These are phyloP conservation scores for Trichogramma dendrolimi DNA, from an alignment of 2,888 invertebrate genomes.

Conservation along the genomic window DNA sequence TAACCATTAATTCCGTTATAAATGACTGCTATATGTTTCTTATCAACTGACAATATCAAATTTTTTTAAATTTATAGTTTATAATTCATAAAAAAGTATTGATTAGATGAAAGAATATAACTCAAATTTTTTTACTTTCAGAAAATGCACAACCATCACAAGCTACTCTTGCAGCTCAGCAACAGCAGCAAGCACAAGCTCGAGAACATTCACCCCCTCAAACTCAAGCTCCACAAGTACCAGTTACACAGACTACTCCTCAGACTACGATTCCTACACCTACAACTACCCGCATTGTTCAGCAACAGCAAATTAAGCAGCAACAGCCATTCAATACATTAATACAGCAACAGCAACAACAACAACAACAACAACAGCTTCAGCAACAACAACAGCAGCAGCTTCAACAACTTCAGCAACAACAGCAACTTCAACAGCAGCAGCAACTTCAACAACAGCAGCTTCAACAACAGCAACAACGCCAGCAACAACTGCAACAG, in stretches of 20 bases:
- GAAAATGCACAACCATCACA: slow-evolving; percentile 17
- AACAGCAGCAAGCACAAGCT: slow-evolving; percentile 32
- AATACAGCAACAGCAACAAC: slow-evolving; percentile 33
- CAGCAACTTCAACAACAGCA: slow-evolving; percentile 26
- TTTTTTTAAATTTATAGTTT: background rate
- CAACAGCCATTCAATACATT: slow-evolving; percentile 8
- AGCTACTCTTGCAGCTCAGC: slow-evolving; percentile 36
- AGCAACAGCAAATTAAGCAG: slow-evolving; percentile 19
- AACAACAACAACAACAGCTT: slow-evolving; percentile 28
- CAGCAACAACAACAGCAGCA: slow-evolving; percentile 28
- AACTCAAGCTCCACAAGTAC: slow-evolving; percentile 26
- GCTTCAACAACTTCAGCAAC: slow-evolving; percentile 35
- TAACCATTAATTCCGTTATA: no score
- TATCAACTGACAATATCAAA: no score
- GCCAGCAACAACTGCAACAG: slow-evolving; percentile 5
- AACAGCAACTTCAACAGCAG: slow-evolving; percentile 29
- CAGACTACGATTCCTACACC: background rate
- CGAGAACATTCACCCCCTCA: slow-evolving; percentile 15
- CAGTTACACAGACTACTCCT: background rate
- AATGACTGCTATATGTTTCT: no score
- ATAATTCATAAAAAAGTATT: background rate
- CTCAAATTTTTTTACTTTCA: slow-evolving; percentile 5
- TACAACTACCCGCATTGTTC: background rate
- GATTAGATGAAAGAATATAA: background rate
- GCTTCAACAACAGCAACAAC: slow-evolving; percentile 17